Percentiles rank a stretch among this genome's conserved stretches.
phyloP scores from a whole-genome alignment of 2,113 vertebrate genomes.

The Garra rufa region DNA sequence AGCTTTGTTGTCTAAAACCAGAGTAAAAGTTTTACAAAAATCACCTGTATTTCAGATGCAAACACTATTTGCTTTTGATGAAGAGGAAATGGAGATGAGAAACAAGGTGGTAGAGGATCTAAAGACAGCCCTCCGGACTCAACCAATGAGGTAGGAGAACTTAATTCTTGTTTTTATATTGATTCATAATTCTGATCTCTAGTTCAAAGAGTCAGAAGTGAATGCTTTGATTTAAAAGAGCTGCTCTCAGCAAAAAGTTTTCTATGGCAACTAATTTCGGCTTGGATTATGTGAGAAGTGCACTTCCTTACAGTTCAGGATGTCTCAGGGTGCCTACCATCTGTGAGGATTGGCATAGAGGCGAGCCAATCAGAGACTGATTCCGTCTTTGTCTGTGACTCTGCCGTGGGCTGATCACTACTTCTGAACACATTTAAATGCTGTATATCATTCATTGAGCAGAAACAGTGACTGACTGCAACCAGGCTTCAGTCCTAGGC shows the following conservation, averaged over 20 bases:
- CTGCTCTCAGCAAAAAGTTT: not conserved
- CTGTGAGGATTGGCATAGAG: not conserved
- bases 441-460: not conserved
- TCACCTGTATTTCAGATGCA: slow-evolving; percentile 84
- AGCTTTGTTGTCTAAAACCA: not conserved
- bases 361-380: not conserved
- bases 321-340: not conserved
- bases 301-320: not conserved
- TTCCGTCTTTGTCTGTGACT: not conserved
- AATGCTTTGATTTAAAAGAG: not conserved
- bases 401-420: not conserved
- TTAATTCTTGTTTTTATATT: not conserved
- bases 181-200: not conserved
- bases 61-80: slow-evolving; percentile 91
- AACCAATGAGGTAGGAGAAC: slow-evolving; percentile 90
- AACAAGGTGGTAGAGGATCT: slow-evolving; percentile 97
- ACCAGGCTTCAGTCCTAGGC: not conserved
- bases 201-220: not conserved
- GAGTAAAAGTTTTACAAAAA: not conserved
- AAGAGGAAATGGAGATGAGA: slow-evolving; percentile 96
- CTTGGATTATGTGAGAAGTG: not conserved
- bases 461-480: not conserved
- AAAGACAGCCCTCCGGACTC: slow-evolving; percentile 95
- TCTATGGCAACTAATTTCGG: not conserved
- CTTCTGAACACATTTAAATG: not conserved